These are phyloP conservation scores for Hermetia illucens DNA, from an alignment of 1,140 invertebrate genomes.

Conservation along the genomic window DNA sequence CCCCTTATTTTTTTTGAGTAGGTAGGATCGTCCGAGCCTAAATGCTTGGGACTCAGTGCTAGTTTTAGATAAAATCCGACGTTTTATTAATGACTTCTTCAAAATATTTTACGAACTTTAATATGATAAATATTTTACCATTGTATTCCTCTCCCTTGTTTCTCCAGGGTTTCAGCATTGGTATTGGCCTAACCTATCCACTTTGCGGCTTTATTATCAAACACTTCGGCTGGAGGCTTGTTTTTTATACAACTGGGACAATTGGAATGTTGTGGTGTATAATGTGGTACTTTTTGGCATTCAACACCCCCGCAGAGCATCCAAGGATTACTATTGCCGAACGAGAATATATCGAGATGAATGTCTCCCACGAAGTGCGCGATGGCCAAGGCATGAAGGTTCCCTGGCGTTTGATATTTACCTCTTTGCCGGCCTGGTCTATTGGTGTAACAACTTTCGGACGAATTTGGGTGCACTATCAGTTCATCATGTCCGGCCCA, in stretches of 20 bases:
- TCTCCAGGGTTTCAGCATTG: constrained; percentile 50
- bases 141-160: background rate
- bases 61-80: no score
- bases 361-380: constrained; percentile 36
- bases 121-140: background rate
- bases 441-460: constrained; percentile 61
- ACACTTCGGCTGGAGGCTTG: constrained; percentile 46
- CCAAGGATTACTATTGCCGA: constrained; percentile 56
- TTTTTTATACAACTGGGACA: constrained; percentile 58
- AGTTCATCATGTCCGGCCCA: constrained; percentile 55
- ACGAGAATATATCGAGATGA: constrained; percentile 51
- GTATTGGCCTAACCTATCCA: constrained; percentile 55
- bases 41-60: no score
- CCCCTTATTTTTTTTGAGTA: no score
- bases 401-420: constrained; percentile 65
- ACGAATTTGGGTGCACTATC: constrained; percentile 56
- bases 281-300: constrained; percentile 61
- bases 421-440: constrained; percentile 64
- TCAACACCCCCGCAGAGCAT: constrained; percentile 56
- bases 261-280: constrained; percentile 47
- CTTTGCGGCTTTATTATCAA: constrained; percentile 54
- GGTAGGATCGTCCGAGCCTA: no score
- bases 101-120: no score
- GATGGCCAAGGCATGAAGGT: constrained; percentile 30
- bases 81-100: no score